Evolutionary conservation across 2,888 invertebrate species (phyloP), one percentile per base, ranked within the genome.

Genomic region (Stictocephala bisonia): DNA sequence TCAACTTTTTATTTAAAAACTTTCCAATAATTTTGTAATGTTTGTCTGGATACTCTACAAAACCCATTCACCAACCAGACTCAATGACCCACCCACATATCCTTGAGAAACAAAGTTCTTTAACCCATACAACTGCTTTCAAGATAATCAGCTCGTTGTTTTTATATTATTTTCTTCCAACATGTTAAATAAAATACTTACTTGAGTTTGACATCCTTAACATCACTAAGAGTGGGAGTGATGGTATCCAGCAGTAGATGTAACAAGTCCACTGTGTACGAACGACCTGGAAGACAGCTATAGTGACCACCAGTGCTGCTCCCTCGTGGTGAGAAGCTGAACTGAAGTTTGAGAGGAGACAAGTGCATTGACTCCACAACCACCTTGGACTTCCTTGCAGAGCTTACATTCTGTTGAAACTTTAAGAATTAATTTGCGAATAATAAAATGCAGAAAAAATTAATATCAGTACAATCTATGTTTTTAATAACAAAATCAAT

Each of bases 121-220:
- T n/a, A n/a, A n/a, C n/a, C n/a, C n/a, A n/a, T n/a, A n/a, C n/a
- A n/a, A n/a, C n/a, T n/a, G n/a, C n/a, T n/a, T n/a, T n/a, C n/a
- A 11, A 35, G 9, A 7, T 11, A 35, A 35, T 11, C 35, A 11
- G 35, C 35, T 35, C 35, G 35, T 11, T 35, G 11, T 35, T 11
- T 11, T 35, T 11, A 7, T 35, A 35, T 11, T 35, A 35, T 35
- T 35, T 35, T 7, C 7, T 35, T 35, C 11, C 35, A 35, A 35
- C n/a, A n/a, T n/a, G n/a, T n/a, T n/a, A n/a, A n/a, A n/a, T n/a
- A n/a, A n/a, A n/a, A n/a, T 15, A 76, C 84, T 82, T 81, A 90
- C 90, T 86, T 89, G 50, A 90, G 82, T 79, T 88, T 87, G 13
- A 90, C 87, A 78, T 89, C 89, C 81, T 89, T 90, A 84, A 90